phyloP scores from a whole-genome alignment of 2,113 vertebrate genomes.

The Centrocercus urophasianus region DNA sequence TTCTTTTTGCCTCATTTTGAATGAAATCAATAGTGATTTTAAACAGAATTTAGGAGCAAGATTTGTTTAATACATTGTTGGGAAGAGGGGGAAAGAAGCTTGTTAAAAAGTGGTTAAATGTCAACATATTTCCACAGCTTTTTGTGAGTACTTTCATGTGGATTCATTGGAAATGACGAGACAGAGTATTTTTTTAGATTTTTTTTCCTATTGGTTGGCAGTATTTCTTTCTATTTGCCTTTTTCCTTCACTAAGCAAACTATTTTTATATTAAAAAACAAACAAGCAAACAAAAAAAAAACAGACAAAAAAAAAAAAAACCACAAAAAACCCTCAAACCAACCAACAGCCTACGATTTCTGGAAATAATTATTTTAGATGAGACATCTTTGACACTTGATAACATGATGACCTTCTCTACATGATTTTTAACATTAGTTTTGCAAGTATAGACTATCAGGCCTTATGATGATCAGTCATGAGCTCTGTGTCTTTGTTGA shows the following conservation, averaged over 20 bases:
- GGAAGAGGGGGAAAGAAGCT: neutral
- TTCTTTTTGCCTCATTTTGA: neutral
- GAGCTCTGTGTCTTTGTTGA: neutral
- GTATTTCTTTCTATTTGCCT: neutral
- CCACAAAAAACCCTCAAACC: neutral
- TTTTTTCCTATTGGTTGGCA: neutral
- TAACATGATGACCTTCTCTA: neutral
- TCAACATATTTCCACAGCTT: neutral
- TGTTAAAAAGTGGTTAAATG: neutral
- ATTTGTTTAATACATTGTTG: neutral
- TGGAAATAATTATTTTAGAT: slow-evolving; percentile 50
- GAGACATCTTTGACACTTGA: neutral
- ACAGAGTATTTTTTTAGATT: slow-evolving; percentile 1
- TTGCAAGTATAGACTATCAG: neutral
- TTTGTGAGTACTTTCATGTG: neutral
- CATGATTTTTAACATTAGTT: neutral
- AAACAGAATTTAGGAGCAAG: neutral
- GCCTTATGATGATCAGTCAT: neutral
- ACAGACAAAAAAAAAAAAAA: too few species aligned
- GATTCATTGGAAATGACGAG: neutral
- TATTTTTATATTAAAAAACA: neutral
- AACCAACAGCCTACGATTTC: neutral
- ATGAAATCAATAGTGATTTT: neutral
- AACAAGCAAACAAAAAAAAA: neutral
- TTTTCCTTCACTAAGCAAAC: neutral